These are phyloP conservation scores for Bettongia penicillata DNA, from an alignment of 2,113 vertebrate species.

Conservation along the genomic window DNA sequence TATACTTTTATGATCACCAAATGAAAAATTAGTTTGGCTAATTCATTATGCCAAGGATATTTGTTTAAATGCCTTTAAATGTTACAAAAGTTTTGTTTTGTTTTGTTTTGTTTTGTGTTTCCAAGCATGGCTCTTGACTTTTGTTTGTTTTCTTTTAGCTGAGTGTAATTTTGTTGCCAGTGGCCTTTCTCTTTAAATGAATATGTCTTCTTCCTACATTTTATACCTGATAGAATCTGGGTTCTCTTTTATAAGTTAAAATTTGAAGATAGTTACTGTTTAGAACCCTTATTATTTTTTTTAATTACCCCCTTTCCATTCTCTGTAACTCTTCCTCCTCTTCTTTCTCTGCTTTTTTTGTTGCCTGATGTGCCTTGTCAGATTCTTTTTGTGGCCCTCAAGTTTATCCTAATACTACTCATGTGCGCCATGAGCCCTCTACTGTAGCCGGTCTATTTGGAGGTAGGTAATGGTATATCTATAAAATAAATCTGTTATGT, in stretches of 20 bases:
- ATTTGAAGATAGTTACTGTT: slow-evolving; percentile 46
- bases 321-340: slow-evolving; percentile 75
- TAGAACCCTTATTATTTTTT: slow-evolving; percentile 17
- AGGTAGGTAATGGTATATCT: slow-evolving; percentile 85
- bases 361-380: slow-evolving; percentile 83
- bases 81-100: neutral
- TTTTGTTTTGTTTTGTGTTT: slow-evolving; percentile 15
- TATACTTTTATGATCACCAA: neutral
- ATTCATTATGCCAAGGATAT: neutral
- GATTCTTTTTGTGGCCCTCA: slow-evolving; percentile 92
- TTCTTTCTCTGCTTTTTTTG: slow-evolving; percentile 76
- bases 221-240: slow-evolving; percentile 31
- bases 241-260: slow-evolving; percentile 72
- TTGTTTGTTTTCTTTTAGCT: neutral
- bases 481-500: slow-evolving; percentile 16
- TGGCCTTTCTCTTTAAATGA: neutral
- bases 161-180: neutral
- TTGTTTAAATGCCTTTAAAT: neutral
- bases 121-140: neutral
- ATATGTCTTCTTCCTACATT: neutral
- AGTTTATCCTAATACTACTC: slow-evolving; percentile 89
- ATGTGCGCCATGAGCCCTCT: slow-evolving; percentile 89
- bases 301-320: neutral
- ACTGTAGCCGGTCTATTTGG: slow-evolving; percentile 91
- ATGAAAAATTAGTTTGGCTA: neutral